Evolutionary conservation across 2,888 invertebrate genomes (phyloP).

Genomic region (Athetis lepigone): DNA sequence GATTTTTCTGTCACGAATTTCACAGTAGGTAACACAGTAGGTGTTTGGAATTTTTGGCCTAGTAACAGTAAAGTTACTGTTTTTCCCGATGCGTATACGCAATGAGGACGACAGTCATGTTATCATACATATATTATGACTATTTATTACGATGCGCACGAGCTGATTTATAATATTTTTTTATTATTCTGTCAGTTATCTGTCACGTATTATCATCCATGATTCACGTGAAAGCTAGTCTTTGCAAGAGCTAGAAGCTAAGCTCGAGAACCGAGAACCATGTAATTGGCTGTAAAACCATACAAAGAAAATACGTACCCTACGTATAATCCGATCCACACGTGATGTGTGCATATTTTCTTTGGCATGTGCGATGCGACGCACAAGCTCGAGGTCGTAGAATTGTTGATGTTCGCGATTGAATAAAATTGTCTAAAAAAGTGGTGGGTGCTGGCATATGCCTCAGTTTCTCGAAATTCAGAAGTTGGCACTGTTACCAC

Average conservation of each 20-base stretch:
- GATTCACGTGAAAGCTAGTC: background rate
- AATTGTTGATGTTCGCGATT: constrained; percentile 26
- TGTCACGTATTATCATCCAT: constrained; percentile 1
- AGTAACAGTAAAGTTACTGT: background rate
- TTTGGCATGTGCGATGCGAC: constrained; percentile 17
- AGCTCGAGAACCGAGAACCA: too few species aligned
- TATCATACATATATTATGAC: too few species aligned
- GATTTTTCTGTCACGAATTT: background rate
- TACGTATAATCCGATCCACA: constrained; percentile 4
- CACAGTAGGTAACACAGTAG: background rate
- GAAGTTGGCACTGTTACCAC: constrained; percentile 12
- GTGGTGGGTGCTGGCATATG: constrained; percentile 29
- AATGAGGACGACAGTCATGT: too few species aligned
- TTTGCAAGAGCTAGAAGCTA: background rate
- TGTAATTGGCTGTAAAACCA: background rate
- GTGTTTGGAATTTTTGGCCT: background rate
- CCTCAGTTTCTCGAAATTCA: constrained; percentile 14
- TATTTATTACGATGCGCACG: constrained; percentile 6
- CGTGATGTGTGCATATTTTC: constrained; percentile 19
- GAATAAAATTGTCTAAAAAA: constrained; percentile 35
- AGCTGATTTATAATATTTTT: constrained; percentile 2
- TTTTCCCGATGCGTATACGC: too few species aligned
- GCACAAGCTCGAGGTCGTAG: constrained; percentile 27
- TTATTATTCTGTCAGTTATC: constrained; percentile 12
- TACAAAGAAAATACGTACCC: background rate